Conservation (phyloP, 2,888 invertebrate genomes). For the Agrotis puta region DNA sequence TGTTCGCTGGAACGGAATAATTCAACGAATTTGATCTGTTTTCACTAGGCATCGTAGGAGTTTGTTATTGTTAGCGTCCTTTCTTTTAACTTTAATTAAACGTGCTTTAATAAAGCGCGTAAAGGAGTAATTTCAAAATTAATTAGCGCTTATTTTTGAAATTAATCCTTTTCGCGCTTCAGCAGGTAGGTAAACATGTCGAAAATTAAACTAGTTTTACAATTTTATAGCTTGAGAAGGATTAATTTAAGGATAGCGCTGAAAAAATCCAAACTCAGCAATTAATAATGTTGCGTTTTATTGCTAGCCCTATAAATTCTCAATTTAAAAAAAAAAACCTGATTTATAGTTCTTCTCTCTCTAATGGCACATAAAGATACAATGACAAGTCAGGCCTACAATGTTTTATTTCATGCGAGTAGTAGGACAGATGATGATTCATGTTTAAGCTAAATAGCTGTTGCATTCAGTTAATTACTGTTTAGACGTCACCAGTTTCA, state of each 20-base stretch:
- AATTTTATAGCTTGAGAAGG: no score
- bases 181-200: no score
- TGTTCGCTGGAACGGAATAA: conserved; percentile 1
- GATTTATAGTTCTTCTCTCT: not conserved
- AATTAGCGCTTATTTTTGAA: no score
- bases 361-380: not conserved
- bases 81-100: conserved; percentile 13
- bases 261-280: no score
- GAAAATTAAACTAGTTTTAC: no score
- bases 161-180: no score
- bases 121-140: no score
- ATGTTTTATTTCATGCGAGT: conserved; percentile 8
- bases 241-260: no score
- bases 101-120: no score
- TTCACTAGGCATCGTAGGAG: conserved; percentile 11
- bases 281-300: no score
- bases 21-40: conserved; percentile 18
- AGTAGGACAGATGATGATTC: conserved; percentile 42
- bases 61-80: conserved; percentile 29
- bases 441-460: conserved; percentile 35
- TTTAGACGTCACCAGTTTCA: conserved; percentile 11
- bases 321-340: no score
- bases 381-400: not conserved
- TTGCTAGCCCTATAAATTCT: not conserved
- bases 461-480: conserved; percentile 32